Evolutionary conservation across 2,113 vertebrate genomes (phyloP).

Genomic region (Spizaetus ornatus): DNA sequence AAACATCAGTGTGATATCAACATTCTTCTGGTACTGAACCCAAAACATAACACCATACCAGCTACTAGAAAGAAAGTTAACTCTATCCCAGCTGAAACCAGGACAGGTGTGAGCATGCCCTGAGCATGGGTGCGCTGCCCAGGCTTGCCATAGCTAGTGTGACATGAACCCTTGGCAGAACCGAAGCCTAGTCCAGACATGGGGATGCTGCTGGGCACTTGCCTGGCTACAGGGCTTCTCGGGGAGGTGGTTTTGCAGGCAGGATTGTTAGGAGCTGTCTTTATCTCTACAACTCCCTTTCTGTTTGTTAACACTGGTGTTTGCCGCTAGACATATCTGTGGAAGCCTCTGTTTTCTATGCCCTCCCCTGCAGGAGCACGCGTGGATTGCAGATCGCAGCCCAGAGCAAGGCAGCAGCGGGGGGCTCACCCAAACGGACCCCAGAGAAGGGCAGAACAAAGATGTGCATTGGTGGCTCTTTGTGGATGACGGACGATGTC

Average conservation of each 20-base stretch:
- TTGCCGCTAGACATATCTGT: fast-evolving
- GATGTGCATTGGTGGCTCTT: background rate
- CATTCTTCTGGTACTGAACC: no score
- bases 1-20: no score
- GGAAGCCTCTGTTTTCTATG: background rate
- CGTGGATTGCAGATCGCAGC: fast-evolving
- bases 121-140: fast-evolving
- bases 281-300: background rate
- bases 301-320: background rate
- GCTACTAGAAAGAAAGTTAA: no score
- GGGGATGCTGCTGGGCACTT: no score
- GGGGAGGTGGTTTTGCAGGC: background rate
- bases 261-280: background rate
- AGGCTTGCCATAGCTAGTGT: fast-evolving
- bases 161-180: background rate
- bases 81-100: no score
- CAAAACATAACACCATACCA: no score
- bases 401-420: background rate
- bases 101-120: background rate
- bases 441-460: background rate
- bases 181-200: background rate
- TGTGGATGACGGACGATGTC: fast-evolving
- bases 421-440: background rate
- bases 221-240: background rate
- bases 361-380: fast-evolving